Percentiles rank a stretch among this genome's conserved stretches.
Conservation (phyloP, 2,797 vertebrate genomes). For the Adrianichthys oophorus region DNA sequence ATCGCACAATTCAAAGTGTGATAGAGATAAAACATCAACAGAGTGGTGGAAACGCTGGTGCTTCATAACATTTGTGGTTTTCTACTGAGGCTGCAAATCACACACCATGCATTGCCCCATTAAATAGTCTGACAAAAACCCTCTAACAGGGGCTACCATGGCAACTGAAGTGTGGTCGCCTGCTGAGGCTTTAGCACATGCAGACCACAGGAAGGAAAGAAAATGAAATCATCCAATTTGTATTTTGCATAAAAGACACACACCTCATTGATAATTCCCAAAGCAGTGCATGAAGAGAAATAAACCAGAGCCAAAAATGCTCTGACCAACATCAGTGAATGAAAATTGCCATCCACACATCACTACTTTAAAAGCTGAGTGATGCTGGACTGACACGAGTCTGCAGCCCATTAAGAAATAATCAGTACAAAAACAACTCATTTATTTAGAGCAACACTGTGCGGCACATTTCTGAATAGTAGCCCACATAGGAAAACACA, state of each 20-base stretch:
- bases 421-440: no score
- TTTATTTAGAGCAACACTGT: no score
- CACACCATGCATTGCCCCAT: constrained; percentile 47
- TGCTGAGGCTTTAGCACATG: constrained; percentile 53
- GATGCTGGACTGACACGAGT: no score
- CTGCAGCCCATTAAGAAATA: no score
- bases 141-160: constrained; percentile 57
- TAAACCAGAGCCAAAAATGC: not conserved
- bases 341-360: no score
- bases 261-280: not conserved
- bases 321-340: not conserved
- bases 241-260: constrained; percentile 1
- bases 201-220: constrained; percentile 5
- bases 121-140: constrained; percentile 38
- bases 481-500: no score
- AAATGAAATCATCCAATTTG: constrained; percentile 9
- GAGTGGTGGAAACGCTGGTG: no score
- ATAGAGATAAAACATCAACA: no score
- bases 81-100: constrained; percentile 1
- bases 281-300: not conserved
- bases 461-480: no score
- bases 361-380: no score
- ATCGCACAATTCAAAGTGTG: no score
- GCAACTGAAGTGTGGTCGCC: constrained; percentile 58
- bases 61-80: no score